Conservation (phyloP, 2,113 vertebrate species). For the Raphicerus campestris region DNA sequence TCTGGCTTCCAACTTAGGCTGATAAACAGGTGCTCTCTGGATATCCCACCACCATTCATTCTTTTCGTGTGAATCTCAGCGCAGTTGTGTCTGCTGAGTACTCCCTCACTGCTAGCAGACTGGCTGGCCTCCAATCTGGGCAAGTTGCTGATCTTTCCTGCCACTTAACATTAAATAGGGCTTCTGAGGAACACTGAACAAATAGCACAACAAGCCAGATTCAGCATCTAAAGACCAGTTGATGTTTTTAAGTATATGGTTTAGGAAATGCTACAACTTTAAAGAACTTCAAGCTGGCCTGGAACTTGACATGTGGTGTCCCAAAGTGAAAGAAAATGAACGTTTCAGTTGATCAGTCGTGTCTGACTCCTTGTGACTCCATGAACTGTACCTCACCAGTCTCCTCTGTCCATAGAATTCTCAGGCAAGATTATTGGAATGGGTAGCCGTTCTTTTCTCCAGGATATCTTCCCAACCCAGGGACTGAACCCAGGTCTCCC, state of each 20-base stretch:
- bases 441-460: neutral
- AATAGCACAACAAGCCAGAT: conserved; percentile 24
- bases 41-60: neutral
- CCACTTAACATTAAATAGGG: conserved; percentile 26
- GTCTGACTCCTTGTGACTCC: neutral
- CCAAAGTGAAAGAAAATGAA: neutral
- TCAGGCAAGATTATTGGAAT: neutral
- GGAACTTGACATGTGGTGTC: neutral
- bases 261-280: neutral
- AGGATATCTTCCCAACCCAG: neutral
- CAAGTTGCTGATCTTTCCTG: conserved; percentile 40
- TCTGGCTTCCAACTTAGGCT: neutral
- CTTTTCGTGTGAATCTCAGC: conserved; percentile 14
- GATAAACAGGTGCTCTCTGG: conserved; percentile 23
- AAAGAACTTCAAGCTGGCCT: neutral
- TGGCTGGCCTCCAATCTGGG: conserved; percentile 28
- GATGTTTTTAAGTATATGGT: conserved; percentile 1
- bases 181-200: neutral
- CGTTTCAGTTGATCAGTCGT: neutral
- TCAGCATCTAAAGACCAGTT: neutral
- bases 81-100: neutral
- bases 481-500: neutral
- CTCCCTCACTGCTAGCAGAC: neutral
- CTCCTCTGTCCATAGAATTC: neutral
- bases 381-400: neutral